Conservation (phyloP, 2,888 invertebrate species). For the Pharmacophagus antenor region DNA sequence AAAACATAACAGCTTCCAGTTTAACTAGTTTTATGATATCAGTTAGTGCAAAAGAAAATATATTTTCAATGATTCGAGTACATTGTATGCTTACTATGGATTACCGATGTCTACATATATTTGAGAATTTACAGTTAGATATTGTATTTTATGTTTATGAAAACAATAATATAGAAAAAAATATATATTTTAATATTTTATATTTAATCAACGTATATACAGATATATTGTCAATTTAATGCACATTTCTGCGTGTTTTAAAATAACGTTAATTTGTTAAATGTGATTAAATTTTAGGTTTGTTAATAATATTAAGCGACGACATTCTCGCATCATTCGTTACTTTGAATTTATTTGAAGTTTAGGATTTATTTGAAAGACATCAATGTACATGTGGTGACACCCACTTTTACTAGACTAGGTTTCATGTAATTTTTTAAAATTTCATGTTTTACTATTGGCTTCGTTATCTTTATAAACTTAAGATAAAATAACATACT, state of each 20-base stretch:
- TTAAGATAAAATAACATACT: too few relatives aligned
- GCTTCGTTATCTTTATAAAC: too few relatives aligned
- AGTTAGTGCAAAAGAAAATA: slow-evolving; percentile 24
- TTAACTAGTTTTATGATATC: slow-evolving; percentile 33
- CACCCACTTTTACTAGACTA: too few relatives aligned
- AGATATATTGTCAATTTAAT: too few relatives aligned
- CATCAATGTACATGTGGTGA: not conserved
- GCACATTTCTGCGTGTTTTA: not conserved
- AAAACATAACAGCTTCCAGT: slow-evolving; percentile 38
- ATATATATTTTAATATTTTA: too few relatives aligned
- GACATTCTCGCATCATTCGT: too few relatives aligned
- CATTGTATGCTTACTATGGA: slow-evolving; percentile 14
- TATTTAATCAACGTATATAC: too few relatives aligned
- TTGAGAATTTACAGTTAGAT: not conserved
- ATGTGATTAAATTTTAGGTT: not conserved
- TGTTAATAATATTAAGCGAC: not conserved
- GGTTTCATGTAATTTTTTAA: not conserved
- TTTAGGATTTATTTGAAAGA: not conserved
- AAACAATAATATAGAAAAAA: too few relatives aligned
- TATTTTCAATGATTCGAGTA: slow-evolving; percentile 14
- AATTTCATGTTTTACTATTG: too few relatives aligned
- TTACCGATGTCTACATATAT: slow-evolving; percentile 5
- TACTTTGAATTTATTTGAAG: not conserved
- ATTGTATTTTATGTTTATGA: too few relatives aligned
- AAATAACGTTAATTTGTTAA: not conserved